Evolutionary conservation across 2,113 vertebrate species (phyloP), one percentile per base, ranked within the genome.

Genomic region (Actenoides hombroni): DNA sequence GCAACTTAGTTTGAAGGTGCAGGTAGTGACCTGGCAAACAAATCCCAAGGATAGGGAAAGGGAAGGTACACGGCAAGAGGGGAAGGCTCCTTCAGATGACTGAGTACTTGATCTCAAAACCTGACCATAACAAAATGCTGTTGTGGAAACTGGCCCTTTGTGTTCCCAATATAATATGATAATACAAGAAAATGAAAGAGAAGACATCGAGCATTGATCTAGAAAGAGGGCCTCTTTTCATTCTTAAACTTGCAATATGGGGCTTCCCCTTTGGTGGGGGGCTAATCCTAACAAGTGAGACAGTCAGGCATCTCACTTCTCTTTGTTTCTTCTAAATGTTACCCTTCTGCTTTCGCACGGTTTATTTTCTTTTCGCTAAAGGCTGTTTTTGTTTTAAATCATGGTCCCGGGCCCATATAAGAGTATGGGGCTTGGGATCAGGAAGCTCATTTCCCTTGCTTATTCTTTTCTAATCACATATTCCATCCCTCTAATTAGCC

Each of bases 241-340:
- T 48, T 23, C 40, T 68, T 60, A 35, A 35, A 39, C 48, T 25
- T 59, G 40, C 1, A 1, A 24, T 28, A 28, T 0, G 0, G 0
- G 29, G 24, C 9, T 77, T 73, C 21, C 82, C 35, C 61, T 83
- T 65, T 46, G 26, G 39, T 63, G 49, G 29, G 35, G 26, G 13
- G 14, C 40, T 49, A 37, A 37, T 37, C 54, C 37, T 56, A 28
- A 40, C 16, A 40, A 63, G 16, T 3, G 28, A 78, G 39, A 29
- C 53, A 39, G 9, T 14, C n/a, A 71, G 42, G 13, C 8, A 17
- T 64, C 21, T 39, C 67, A 42, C 28, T 35, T 42, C 12, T 69
- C 26, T 49, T 53, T 28, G 6, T 53, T 76, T 24, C 42, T 53
- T 48, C 4, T 5, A n/a, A 24, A 31, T 25, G 16, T 54, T n/a